Evolutionary conservation across 2,888 invertebrate genomes (phyloP), one percentile per base, ranked within the genome.

Genomic region (Choristoneura rosaceana): DNA sequence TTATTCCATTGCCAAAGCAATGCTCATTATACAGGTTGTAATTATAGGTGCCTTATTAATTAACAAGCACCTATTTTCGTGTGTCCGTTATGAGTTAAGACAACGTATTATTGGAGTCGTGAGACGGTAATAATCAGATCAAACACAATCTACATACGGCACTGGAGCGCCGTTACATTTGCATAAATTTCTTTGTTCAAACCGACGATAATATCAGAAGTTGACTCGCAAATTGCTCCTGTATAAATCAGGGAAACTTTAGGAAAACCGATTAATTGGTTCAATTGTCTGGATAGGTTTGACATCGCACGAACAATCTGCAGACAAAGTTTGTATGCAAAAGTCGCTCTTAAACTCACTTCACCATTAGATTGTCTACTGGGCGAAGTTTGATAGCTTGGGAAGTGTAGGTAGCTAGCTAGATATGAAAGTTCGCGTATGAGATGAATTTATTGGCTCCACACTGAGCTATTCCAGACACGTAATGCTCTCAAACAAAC

Each of bases 261-360:
- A 80, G 81, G 83, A 83, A 87, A 87, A 87, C 84, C 87, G 85
- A 90, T 90, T 92, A 91, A 92, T 91, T 90, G 87, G 85, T 86
- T 83, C 88, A 89, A 91, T 90, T 91, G 88, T 89, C 84, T 83
- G 84, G 84, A 91, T 87, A 87, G 86, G 85, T 90, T 89, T 89
- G 89, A 91, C 89, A 88, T 87, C 83, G 84, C 86, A 82, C 86
- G 89, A 88, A 89, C 89, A 87, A 88, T 88, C 87, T 85, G 85
- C 82, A 83, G 88, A 76, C 87, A 87, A 93, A 92, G 90, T 92
- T 92, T 89, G 85, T 84, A 91, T 89, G 89, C 90, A 90, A 91
- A 91, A 91, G 90, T 91, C 43, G 43, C 86, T 85, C 84, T 86
- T 84, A 82, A 85, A 88, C 87, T 86, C 83, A 82, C 84, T 82